A percentile compares a stretch with the other conserved stretches of the same genome.
Conservation (phyloP, 2,888 invertebrate species). For the Apodemia duryi region DNA sequence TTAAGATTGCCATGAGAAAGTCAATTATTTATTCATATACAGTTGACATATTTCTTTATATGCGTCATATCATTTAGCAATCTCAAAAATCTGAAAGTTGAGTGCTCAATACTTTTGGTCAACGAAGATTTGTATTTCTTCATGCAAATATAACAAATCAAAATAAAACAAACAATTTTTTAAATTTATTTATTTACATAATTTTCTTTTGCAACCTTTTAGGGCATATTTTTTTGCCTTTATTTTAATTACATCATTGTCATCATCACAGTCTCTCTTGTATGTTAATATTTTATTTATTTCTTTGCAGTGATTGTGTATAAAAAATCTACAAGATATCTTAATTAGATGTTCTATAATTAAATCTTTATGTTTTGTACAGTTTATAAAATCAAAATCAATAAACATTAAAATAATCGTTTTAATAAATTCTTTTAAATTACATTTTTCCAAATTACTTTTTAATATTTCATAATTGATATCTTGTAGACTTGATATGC, state of each 20-base stretch:
- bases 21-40: too few relatives aligned
- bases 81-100: too few relatives aligned
- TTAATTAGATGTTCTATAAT: slow-evolving; percentile 22
- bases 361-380: slow-evolving; percentile 19
- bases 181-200: background rate
- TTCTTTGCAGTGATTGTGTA: slow-evolving; percentile 28
- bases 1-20: too few relatives aligned
- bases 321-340: slow-evolving; percentile 28
- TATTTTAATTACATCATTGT: slow-evolving; percentile 20
- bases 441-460: slow-evolving; percentile 6
- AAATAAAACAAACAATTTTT: background rate
- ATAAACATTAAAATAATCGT: slow-evolving; percentile 19
- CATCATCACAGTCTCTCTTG: slow-evolving; percentile 26
- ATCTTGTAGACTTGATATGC: slow-evolving; percentile 20
- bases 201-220: slow-evolving; percentile 21
- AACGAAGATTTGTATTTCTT: background rate
- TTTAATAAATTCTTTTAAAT: slow-evolving; percentile 22
- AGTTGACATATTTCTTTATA: too few relatives aligned
- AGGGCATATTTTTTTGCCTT: slow-evolving; percentile 21
- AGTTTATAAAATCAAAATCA: slow-evolving; percentile 20
- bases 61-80: too few relatives aligned
- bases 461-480: slow-evolving; percentile 17
- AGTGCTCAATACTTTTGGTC: slow-evolving; percentile 3
- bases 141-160: too few relatives aligned
- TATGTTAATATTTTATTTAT: slow-evolving; percentile 22